Evolutionary conservation across 2,888 invertebrate species (phyloP).

Genomic region (Mythimna impura): DNA sequence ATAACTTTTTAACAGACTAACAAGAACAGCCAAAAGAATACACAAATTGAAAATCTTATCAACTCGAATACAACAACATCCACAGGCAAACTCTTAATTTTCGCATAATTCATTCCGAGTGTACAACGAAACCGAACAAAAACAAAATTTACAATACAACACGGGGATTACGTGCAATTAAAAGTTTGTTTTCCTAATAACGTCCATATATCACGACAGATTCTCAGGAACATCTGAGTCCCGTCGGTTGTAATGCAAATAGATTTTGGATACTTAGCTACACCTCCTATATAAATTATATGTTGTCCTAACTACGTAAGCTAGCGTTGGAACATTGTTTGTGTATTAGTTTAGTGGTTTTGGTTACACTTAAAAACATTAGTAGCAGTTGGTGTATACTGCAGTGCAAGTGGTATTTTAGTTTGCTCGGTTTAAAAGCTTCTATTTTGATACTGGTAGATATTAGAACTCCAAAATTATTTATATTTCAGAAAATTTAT

Average conservation of each 20-base stretch:
- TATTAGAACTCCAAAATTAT: background rate
- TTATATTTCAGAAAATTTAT: background rate
- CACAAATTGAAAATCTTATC: slow-evolving; percentile 47
- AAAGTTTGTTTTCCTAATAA: slow-evolving; percentile 86
- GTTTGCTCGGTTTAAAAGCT: background rate
- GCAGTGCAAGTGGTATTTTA: slow-evolving; percentile 4
- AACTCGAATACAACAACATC: slow-evolving; percentile 30
- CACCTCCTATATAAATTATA: slow-evolving; percentile 64
- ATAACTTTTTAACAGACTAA: slow-evolving; percentile 10
- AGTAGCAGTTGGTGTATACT: slow-evolving; percentile 32
- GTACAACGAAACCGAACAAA: slow-evolving; percentile 56
- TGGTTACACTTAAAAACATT: slow-evolving; percentile 47
- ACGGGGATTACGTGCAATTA: slow-evolving; percentile 85
- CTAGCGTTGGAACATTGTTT: slow-evolving; percentile 45
- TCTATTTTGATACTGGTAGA: background rate
- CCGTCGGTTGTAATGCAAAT: slow-evolving; percentile 77
- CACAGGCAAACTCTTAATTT: slow-evolving; percentile 38
- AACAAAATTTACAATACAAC: slow-evolving; percentile 76
- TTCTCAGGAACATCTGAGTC: slow-evolving; percentile 81
- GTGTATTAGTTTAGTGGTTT: slow-evolving; percentile 53
- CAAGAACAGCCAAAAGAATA: slow-evolving; percentile 19
- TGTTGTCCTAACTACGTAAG: slow-evolving; percentile 58
- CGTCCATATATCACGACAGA: slow-evolving; percentile 83
- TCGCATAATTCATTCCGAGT: slow-evolving; percentile 55
- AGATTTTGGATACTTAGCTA: slow-evolving; percentile 73